Percentiles rank a stretch among this genome's conserved stretches.
Evolutionary conservation across 2,888 invertebrate genomes (phyloP).

Genomic region (Sepioteuthis lessoniana): DNA sequence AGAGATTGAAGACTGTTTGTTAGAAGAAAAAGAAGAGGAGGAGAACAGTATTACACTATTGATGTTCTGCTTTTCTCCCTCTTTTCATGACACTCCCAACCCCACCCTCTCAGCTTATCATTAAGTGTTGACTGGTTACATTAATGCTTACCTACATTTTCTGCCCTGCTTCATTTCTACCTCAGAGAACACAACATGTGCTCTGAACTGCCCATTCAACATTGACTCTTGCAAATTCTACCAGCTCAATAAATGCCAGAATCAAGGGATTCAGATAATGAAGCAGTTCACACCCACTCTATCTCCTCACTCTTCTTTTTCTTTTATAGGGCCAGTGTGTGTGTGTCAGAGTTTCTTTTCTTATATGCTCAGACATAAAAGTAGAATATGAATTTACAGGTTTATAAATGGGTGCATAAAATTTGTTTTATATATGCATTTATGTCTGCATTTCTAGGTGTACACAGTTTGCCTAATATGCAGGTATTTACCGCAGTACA

Average conservation of each 20-base stretch:
- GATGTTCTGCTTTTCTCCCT: neutral
- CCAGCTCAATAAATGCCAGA: neutral
- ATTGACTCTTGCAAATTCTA: neutral
- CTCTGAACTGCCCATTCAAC: slow-evolving; percentile 33
- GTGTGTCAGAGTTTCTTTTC: neutral
- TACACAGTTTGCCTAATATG: neutral
- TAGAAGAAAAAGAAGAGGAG: neutral
- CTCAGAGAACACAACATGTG: slow-evolving; percentile 9
- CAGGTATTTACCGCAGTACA: no score
- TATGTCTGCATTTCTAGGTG: neutral
- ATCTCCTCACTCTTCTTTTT: neutral
- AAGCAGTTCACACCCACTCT: neutral
- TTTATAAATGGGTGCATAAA: neutral
- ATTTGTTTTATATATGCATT: neutral
- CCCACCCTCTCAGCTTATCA: neutral
- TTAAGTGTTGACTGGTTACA: slow-evolving; percentile 33
- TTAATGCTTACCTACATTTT: slow-evolving; percentile 23
- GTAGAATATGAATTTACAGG: neutral
- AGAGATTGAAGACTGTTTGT: neutral
- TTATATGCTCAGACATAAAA: neutral
- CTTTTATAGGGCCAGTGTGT: neutral
- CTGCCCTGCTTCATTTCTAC: slow-evolving; percentile 3
- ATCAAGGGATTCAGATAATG: neutral
- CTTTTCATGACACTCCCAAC: neutral
- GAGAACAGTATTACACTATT: neutral